Evolutionary conservation across 1,140 invertebrate species (phyloP).

Genomic region (Fopius arisanus): DNA sequence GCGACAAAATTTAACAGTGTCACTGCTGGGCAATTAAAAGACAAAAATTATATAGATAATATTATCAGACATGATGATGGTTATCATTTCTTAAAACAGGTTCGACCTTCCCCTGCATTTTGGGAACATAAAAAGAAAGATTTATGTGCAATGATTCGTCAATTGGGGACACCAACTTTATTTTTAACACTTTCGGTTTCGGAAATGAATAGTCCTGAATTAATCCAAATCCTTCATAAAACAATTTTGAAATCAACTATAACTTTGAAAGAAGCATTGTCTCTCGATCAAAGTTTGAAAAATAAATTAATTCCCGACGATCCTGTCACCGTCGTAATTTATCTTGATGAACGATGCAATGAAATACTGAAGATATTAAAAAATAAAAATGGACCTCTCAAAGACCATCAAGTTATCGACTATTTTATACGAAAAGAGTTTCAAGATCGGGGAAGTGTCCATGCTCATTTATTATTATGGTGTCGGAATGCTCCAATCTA

Average conservation of each 20-base stretch:
- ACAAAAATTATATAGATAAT: too few relatives aligned
- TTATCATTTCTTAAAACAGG: constrained; percentile 12
- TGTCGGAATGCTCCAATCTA: constrained; percentile 17
- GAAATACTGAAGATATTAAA: constrained; percentile 24
- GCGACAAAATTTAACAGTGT: too few relatives aligned
- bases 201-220: constrained; percentile 23
- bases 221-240: constrained; percentile 22
- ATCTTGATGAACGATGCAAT: constrained; percentile 22
- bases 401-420: too few relatives aligned
- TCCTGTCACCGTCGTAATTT: constrained; percentile 32
- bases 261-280: neutral
- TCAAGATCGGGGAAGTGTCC: too few relatives aligned
- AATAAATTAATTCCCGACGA: constrained; percentile 31
- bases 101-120: constrained; percentile 25
- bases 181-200: constrained; percentile 21
- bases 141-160: too few relatives aligned
- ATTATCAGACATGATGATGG: constrained; percentile 19
- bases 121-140: too few relatives aligned
- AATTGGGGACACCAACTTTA: too few relatives aligned
- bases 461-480: too few relatives aligned
- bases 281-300: constrained; percentile 21
- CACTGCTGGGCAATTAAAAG: too few relatives aligned
- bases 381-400: too few relatives aligned
- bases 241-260: neutral
- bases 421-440: too few relatives aligned